These are phyloP conservation scores for Seriola rivoliana DNA, from an alignment of 2,113 vertebrate species.

Conservation along the genomic window DNA sequence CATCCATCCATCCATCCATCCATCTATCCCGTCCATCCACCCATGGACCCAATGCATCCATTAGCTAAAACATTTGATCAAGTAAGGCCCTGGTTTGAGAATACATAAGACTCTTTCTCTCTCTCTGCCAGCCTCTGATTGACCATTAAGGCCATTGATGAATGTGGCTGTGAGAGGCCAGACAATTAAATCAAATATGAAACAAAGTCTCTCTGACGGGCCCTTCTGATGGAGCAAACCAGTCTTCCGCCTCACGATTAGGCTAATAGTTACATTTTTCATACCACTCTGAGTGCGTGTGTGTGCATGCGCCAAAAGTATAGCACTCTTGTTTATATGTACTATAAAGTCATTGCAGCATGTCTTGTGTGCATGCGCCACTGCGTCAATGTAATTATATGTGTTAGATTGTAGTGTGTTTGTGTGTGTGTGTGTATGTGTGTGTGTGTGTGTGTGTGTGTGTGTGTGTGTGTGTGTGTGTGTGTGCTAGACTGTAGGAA, in stretches of 20 bases:
- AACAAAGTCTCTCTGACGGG: constrained; percentile 99
- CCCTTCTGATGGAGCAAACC: constrained; percentile 96
- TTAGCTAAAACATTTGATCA: constrained; percentile 99
- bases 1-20: constrained; percentile 66
- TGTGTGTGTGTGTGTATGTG: constrained; percentile 16
- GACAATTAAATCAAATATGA: constrained; percentile 99
- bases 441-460: constrained; percentile 16
- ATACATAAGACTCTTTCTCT: constrained; percentile 82
- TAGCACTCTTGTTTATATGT: constrained; percentile 41
- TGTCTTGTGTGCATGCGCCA: constrained; percentile 44
- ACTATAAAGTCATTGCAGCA: constrained; percentile 50
- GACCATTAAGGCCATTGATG: constrained; percentile 99
- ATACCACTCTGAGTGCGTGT: constrained; percentile 55
- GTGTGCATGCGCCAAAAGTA: constrained; percentile 22
- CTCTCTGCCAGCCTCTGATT: constrained; percentile 97
- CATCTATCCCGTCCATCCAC: constrained; percentile 78
- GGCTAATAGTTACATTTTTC: constrained; percentile 91
- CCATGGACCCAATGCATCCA: constrained; percentile 83
- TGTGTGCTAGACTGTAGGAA: constrained; percentile 2
- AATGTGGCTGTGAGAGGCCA: constrained; percentile 99
- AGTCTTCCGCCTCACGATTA: constrained; percentile 94
- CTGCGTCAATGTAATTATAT: constrained; percentile 48
- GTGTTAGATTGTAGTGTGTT: constrained; percentile 9
- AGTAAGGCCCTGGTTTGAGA: constrained; percentile 90
- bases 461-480: constrained; percentile 17